These are phyloP conservation scores for Macroteleia sp. DNA, from an alignment of 2,888 invertebrate species.

Conservation along the genomic window DNA sequence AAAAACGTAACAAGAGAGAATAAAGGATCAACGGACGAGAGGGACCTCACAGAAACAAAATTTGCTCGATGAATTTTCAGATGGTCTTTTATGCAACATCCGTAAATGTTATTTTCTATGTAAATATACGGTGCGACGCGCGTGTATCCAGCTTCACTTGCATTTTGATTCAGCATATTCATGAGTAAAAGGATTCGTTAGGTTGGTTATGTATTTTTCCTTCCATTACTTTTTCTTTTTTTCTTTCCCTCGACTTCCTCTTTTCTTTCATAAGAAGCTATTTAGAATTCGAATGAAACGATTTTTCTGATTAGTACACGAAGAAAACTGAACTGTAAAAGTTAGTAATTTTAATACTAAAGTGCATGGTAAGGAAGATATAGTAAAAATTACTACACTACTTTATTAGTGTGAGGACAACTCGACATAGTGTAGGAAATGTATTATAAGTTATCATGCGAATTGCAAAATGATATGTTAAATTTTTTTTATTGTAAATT, in stretches of 20 bases:
- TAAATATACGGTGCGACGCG: slow-evolving; percentile 36
- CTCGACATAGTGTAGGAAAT: no score
- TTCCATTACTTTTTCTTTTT: slow-evolving; percentile 7
- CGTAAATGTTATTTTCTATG: slow-evolving; percentile 64
- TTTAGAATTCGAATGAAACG: slow-evolving; percentile 17
- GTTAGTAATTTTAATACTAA: no score
- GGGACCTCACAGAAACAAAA: slow-evolving; percentile 29
- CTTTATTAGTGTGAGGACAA: no score
- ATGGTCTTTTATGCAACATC: slow-evolving; percentile 57
- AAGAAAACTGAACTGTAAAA: no score
- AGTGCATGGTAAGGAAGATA: no score
- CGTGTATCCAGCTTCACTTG: slow-evolving; percentile 49
- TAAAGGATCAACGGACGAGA: slow-evolving; percentile 33
- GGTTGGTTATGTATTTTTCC: slow-evolving; percentile 40
- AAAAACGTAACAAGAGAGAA: slow-evolving; percentile 25
- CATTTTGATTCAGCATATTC: slow-evolving; percentile 64
- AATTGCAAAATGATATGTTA: no score
- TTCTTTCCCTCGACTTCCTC: no score
- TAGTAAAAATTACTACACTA: no score
- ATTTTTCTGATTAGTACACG: no score
- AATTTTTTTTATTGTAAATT: no score
- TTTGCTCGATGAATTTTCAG: slow-evolving; percentile 57
- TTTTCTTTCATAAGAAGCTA: no score
- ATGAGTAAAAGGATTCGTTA: slow-evolving; percentile 61
- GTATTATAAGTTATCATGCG: no score